phyloP scores from a whole-genome alignment of 2,113 vertebrate genomes.

The Gambusia holbrooki region DNA sequence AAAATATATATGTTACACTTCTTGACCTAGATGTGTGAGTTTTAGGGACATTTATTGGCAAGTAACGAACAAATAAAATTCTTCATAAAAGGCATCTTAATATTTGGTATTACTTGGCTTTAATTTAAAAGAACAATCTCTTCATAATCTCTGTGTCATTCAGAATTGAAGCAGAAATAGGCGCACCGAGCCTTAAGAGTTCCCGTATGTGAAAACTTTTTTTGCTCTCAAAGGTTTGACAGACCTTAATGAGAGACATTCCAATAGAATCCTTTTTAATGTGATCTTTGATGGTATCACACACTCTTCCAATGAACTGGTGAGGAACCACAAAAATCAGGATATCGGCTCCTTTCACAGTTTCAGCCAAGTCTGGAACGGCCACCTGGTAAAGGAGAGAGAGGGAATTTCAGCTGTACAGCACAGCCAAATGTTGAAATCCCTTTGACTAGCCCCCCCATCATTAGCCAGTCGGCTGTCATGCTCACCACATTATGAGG shows the following conservation, averaged over 20 bases:
- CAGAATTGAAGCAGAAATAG: neutral
- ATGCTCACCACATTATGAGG: conserved; percentile 90
- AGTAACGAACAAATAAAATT: neutral
- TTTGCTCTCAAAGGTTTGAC: neutral
- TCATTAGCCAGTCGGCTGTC: neutral
- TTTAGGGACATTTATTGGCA: too few relatives aligned
- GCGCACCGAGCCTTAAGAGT: neutral
- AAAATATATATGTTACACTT: neutral
- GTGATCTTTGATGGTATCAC: conserved; percentile 91
- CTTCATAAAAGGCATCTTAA: too few relatives aligned
- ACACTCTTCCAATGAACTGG: conserved; percentile 90
- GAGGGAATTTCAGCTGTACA: neutral
- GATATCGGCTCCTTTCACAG: conserved; percentile 87
- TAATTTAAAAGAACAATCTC: neutral
- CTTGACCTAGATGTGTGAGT: too few relatives aligned
- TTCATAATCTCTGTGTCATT: neutral
- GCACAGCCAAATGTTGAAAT: neutral
- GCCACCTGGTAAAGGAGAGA: conserved; percentile 81
- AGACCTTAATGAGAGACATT: conserved; percentile 95
- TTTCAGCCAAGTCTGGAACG: conserved; percentile 88
- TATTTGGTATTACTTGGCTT: too few relatives aligned
- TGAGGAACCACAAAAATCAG: conserved; percentile 96
- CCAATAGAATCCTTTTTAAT: conserved; percentile 88
- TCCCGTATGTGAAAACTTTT: neutral
- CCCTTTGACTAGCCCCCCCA: neutral